Evolutionary conservation across 2,797 vertebrate species (phyloP).

Genomic region (Zenarchopterus dispar): DNA sequence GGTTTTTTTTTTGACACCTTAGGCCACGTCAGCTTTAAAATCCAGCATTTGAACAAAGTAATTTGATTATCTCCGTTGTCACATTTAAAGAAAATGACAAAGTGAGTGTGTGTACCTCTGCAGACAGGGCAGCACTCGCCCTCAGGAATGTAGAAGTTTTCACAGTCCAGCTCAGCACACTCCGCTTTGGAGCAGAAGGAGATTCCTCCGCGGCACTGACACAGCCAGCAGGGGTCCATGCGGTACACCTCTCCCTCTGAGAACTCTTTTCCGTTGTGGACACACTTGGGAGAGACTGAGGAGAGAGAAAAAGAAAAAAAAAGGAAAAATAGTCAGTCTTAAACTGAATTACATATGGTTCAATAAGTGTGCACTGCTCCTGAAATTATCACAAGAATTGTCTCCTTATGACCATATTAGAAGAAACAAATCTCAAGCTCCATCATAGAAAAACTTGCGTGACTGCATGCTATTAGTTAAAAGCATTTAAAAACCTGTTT

Average conservation of each 20-base stretch:
- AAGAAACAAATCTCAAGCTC: slow-evolving; percentile 28
- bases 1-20: not conserved
- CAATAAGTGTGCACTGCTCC: not conserved
- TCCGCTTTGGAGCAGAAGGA: slow-evolving; percentile 87
- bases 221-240: slow-evolving; percentile 86
- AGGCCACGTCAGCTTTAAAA: not conserved
- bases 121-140: slow-evolving; percentile 87
- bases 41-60: no score
- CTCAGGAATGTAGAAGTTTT: slow-evolving; percentile 86
- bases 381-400: slow-evolving; percentile 21
- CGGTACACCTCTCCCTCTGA: slow-evolving; percentile 84
- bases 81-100: not conserved
- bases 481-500: slow-evolving; percentile 41
- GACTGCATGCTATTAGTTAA: slow-evolving; percentile 36
- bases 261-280: slow-evolving; percentile 81
- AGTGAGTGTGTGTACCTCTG: slow-evolving; percentile 75
- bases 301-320: slow-evolving; percentile 22
- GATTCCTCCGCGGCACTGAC: slow-evolving; percentile 85
- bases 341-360: slow-evolving; percentile 14
- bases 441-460: slow-evolving; percentile 17
- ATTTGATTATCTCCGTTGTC: not conserved
- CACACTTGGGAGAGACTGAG: slow-evolving; percentile 79
- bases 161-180: slow-evolving; percentile 83
- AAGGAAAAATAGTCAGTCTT: slow-evolving; percentile 10
- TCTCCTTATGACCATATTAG: slow-evolving; percentile 12